A percentile compares a stretch with the other conserved stretches of the same genome.
Evolutionary conservation across 2,113 vertebrate genomes (phyloP).

Genomic region (Diadophis punctatus): DNA sequence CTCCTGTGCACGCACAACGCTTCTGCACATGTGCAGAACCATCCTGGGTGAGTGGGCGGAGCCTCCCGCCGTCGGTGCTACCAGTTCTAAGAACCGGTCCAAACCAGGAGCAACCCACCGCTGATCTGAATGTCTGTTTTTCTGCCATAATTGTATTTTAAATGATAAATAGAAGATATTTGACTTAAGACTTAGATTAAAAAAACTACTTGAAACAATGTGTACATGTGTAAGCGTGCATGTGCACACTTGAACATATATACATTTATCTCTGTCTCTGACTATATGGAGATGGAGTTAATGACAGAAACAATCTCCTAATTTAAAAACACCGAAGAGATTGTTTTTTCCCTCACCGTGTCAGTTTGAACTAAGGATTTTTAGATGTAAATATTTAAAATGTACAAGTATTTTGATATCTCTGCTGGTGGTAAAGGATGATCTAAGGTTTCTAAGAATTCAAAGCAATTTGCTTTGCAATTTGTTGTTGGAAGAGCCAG

Average conservation of each 20-base stretch:
- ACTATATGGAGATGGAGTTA: not conserved
- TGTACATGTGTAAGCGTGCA: not conserved
- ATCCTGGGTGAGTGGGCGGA: no score
- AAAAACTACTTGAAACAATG: not conserved
- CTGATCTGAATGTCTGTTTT: not conserved
- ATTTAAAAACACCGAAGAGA: not conserved
- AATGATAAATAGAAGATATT: fast-evolving
- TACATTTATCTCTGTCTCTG: not conserved
- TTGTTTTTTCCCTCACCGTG: not conserved
- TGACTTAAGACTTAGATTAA: not conserved
- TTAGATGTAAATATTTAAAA: not conserved
- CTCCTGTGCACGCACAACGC: no score
- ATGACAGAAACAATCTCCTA: not conserved
- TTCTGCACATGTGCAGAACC: no score
- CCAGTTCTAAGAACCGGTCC: no score
- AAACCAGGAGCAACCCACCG: no score
- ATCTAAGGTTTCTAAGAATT: not conserved
- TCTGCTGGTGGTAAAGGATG: not conserved
- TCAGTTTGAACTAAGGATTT: not conserved
- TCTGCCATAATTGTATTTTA: not conserved
- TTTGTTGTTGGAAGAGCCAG: not conserved
- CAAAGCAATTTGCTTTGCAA: not conserved
- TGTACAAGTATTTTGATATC: not conserved
- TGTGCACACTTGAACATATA: not conserved
- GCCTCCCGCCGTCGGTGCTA: no score